Evolutionary conservation across 2,113 vertebrate species (phyloP).

Genomic region (Craseonycteris thonglongyai): DNA sequence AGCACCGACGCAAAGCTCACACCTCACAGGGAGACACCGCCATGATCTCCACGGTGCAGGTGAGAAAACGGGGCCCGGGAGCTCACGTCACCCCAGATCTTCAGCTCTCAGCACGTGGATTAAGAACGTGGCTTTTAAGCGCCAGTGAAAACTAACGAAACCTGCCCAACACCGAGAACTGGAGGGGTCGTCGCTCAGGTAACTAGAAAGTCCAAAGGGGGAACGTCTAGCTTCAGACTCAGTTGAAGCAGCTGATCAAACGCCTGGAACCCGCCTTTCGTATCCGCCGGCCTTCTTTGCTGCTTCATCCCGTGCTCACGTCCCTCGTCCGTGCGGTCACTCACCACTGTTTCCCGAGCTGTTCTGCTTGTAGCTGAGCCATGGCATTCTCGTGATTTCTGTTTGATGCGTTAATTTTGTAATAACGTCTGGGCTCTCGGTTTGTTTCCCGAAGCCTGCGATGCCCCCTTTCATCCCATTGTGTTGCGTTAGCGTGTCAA

Average conservation of each 20-base stretch:
- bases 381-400: not conserved
- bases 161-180: not conserved
- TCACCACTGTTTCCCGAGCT: not conserved
- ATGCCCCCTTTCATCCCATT: not conserved
- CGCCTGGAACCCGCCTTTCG: not conserved
- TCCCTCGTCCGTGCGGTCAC: not conserved
- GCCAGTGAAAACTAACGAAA: not conserved
- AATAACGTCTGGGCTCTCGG: not conserved
- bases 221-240: not conserved
- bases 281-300: no score
- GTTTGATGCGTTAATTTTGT: constrained; percentile 20
- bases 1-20: no score
- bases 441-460: not conserved
- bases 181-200: not conserved
- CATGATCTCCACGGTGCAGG: not conserved
- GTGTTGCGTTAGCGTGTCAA: not conserved
- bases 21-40: no score
- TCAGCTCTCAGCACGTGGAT: not conserved
- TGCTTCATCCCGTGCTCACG: no score
- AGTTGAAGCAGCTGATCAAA: not conserved
- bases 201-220: not conserved
- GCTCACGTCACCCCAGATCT: not conserved
- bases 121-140: not conserved
- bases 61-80: not conserved
- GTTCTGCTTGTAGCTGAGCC: not conserved